Conservation (phyloP, 2,888 invertebrate species). For the Odontothrips loti region DNA sequence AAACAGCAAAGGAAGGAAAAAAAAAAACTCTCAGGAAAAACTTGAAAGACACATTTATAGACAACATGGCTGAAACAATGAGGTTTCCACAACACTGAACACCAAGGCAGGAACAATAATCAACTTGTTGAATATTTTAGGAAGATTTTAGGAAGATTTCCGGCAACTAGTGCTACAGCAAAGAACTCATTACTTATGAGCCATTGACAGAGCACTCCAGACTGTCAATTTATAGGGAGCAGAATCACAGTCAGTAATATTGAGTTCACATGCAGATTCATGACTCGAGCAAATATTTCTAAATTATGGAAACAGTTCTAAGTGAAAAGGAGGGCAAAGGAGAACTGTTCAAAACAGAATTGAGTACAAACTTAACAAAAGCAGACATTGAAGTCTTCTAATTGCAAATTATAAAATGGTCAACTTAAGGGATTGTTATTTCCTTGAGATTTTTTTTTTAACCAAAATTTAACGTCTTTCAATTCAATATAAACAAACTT, state of each 20-base stretch:
- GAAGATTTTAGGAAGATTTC: background rate
- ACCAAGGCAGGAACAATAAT: background rate
- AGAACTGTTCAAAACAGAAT: conserved; percentile 4
- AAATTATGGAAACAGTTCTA: background rate
- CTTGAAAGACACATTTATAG: background rate
- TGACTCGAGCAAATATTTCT: conserved; percentile 18
- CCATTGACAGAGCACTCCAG: background rate
- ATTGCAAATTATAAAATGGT: conserved; percentile 14
- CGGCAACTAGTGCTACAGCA: background rate
- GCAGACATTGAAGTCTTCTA: conserved; percentile 1
- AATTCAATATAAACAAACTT: background rate
- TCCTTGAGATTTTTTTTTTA: conserved; percentile 7
- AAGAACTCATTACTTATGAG: background rate
- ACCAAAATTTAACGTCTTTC: conserved; percentile 5
- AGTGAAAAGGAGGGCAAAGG: background rate
- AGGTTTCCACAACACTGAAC: conserved; percentile 22
- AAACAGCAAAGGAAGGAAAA: background rate
- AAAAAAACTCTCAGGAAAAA: conserved; percentile 1
- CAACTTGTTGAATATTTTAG: background rate
- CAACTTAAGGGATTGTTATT: background rate
- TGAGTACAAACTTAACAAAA: conserved; percentile 23
- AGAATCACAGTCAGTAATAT: conserved; percentile 19
- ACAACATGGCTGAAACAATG: background rate
- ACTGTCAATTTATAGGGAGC: background rate
- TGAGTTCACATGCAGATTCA: conserved; percentile 4